Percentiles rank a stretch among this genome's conserved stretches.
phyloP scores from a whole-genome alignment of 2,797 vertebrate species.

The Danionella dracula region DNA sequence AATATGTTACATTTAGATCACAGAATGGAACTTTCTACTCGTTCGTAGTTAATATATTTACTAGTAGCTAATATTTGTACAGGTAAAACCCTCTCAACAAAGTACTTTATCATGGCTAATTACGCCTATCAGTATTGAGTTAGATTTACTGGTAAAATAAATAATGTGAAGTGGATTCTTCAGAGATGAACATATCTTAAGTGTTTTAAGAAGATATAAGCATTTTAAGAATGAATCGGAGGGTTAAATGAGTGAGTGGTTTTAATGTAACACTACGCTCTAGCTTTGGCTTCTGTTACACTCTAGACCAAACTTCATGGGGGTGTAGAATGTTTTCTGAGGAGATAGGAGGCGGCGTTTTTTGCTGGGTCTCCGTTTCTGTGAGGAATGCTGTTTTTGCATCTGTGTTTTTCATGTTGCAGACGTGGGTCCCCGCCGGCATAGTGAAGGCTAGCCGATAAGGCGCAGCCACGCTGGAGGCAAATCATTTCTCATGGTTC shows the following conservation, averaged over 20 bases:
- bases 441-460: slow-evolving; percentile 83
- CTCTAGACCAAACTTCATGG: background rate
- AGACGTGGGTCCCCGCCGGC: slow-evolving; percentile 80
- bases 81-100: no score
- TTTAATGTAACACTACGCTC: background rate
- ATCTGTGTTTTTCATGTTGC: slow-evolving; percentile 84
- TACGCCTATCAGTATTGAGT: no score
- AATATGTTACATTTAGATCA: no score
- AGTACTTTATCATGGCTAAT: no score
- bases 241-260: background rate
- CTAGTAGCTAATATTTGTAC: no score
- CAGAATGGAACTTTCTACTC: no score
- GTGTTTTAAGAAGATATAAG: no score
- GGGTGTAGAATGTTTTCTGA: slow-evolving; percentile 18
- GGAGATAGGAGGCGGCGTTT: slow-evolving; percentile 48
- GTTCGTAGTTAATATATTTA: no score
- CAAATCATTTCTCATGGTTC: slow-evolving; percentile 78
- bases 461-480: slow-evolving; percentile 77
- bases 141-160: no score
- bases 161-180: no score
- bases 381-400: slow-evolving; percentile 80
- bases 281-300: background rate
- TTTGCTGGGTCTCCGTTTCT: slow-evolving; percentile 60
- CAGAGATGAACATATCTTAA: no score
- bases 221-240: background rate